phyloP scores from a whole-genome alignment of 2,797 vertebrate species.

The Pterois miles region DNA sequence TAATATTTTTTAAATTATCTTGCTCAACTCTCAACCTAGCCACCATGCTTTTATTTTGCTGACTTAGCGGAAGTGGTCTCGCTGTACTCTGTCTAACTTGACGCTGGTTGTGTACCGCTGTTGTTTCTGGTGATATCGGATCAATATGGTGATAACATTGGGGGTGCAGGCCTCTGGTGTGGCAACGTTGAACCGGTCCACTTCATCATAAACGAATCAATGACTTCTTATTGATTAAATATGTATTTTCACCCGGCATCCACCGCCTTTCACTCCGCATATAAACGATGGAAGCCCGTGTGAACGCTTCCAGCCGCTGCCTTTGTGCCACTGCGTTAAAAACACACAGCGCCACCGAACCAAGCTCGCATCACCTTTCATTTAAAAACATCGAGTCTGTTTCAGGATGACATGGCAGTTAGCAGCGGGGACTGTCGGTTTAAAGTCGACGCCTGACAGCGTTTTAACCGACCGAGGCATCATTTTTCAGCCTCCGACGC shows the following conservation, averaged over 20 bases:
- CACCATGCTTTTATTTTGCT: constrained; percentile 50
- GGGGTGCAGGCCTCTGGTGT: constrained; percentile 33
- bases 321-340: constrained; percentile 55
- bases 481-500: constrained; percentile 25
- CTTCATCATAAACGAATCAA: fast-evolving
- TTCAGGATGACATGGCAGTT: fast-evolving
- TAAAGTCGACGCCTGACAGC: not conserved
- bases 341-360: not conserved
- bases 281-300: not conserved
- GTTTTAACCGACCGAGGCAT: constrained; percentile 25
- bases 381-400: not conserved
- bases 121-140: constrained; percentile 15
- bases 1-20: too few species aligned
- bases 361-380: not conserved
- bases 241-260: not conserved
- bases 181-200: not conserved
- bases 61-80: not conserved
- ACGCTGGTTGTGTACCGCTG: not conserved
- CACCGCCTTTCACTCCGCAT: not conserved
- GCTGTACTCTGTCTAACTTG: fast-evolving
- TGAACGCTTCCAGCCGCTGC: not conserved
- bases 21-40: not conserved
- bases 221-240: fast-evolving
- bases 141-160: constrained; percentile 32
- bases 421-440: not conserved